Conservation (phyloP, 2,888 invertebrate species). For the Penaeus monodon region DNA sequence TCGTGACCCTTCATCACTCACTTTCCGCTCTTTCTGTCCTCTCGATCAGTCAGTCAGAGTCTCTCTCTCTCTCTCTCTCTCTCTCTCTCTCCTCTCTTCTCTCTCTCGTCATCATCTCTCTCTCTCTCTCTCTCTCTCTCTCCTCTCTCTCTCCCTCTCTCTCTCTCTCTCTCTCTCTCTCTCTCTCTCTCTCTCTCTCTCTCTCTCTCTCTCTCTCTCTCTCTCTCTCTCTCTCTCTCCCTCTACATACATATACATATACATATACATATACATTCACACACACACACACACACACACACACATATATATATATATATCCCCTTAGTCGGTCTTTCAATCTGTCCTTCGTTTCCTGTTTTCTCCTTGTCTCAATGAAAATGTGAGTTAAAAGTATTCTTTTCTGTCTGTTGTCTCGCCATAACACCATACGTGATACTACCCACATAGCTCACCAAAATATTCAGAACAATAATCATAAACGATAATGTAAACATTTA, state of each 20-base stretch:
- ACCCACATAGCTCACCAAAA: too few species aligned
- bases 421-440: too few species aligned
- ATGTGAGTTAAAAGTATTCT: too few species aligned
- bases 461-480: too few species aligned
- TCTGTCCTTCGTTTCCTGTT: neutral
- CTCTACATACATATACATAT: neutral
- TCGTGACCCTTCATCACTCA: too few species aligned
- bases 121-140: constrained; percentile 10
- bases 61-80: neutral
- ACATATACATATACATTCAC: too few species aligned
- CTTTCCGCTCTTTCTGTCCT: neutral
- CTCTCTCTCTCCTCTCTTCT: neutral
- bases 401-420: too few species aligned
- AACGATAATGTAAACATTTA: too few species aligned
- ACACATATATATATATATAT: too few species aligned
- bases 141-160: neutral
- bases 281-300: too few species aligned
- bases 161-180: neutral
- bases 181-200: neutral
- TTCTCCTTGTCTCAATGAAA: neutral
- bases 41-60: neutral
- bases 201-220: neutral
- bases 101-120: neutral
- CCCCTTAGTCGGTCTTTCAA: neutral
- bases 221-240: neutral